A percentile compares a stretch with the other conserved stretches of the same genome.
Evolutionary conservation across 2,797 vertebrate genomes (phyloP).

Genomic region (Hylomyscus alleni): DNA sequence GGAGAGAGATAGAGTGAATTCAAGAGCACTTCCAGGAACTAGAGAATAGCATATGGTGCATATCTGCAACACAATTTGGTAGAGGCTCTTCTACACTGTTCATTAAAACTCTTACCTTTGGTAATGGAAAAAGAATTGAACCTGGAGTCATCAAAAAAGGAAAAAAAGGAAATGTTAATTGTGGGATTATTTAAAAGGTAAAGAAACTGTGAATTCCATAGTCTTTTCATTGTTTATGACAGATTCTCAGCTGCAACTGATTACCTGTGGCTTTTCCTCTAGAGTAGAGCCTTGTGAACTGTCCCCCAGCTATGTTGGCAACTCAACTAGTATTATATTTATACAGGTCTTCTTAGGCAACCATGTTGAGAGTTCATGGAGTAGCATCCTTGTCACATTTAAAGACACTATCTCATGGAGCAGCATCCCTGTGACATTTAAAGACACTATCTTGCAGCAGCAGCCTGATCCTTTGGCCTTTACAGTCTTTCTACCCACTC

Average conservation of each 20-base stretch:
- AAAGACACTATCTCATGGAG: background rate
- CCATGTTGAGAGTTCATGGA: background rate
- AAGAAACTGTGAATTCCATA: conserved; percentile 15
- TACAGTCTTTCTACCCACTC: background rate
- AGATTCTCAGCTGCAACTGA: background rate
- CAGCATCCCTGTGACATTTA: background rate
- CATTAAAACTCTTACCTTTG: conserved; percentile 17
- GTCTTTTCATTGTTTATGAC: conserved; percentile 26
- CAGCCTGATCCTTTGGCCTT: background rate
- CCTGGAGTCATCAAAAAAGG: background rate
- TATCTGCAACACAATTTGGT: conserved; percentile 20
- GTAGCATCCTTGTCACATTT: no score
- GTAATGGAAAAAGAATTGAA: conserved; percentile 31
- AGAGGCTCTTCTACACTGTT: conserved; percentile 3
- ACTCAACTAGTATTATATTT: background rate
- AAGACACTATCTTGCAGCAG: background rate
- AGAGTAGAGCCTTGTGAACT: background rate
- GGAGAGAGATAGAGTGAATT: conserved; percentile 52
- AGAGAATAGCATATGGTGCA: conserved; percentile 39
- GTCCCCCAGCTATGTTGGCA: background rate
- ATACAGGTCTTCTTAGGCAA: background rate
- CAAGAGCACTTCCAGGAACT: background rate
- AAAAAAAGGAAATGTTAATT: background rate
- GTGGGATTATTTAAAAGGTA: conserved; percentile 51
- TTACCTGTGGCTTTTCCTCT: background rate